Conservation (phyloP, 2,888 invertebrate species). For the Ochropleura leucogaster region DNA sequence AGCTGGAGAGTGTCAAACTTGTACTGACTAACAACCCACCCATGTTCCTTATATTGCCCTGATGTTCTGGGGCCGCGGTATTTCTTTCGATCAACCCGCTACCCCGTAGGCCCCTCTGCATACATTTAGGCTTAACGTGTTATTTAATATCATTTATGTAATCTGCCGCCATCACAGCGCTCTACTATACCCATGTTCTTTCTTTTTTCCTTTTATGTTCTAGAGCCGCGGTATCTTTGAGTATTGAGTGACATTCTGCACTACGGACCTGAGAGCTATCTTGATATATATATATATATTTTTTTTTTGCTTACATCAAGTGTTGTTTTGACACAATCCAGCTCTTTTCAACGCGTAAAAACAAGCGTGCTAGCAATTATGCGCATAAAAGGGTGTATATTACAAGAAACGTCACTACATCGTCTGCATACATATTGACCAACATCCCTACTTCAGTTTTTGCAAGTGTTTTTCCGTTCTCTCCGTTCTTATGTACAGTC, state of each 20-base stretch:
- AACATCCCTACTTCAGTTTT: conserved; percentile 37
- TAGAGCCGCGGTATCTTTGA: too few relatives aligned
- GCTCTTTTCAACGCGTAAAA: neutral
- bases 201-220: too few relatives aligned
- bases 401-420: conserved; percentile 21
- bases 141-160: neutral
- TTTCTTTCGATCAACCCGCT: too few relatives aligned
- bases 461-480: conserved; percentile 30
- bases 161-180: neutral
- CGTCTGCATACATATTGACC: conserved; percentile 41
- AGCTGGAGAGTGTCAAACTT: too few relatives aligned
- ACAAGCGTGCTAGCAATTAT: conserved; percentile 18
- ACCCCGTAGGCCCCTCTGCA: too few relatives aligned
- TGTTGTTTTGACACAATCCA: neutral
- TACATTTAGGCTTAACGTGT: neutral
- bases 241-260: too few relatives aligned
- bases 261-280: too few relatives aligned
- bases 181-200: neutral
- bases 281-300: too few relatives aligned
- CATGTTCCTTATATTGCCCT: too few relatives aligned
- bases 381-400: conserved; percentile 20
- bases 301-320: neutral
- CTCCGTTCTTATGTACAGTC: conserved; percentile 6
- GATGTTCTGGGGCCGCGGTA: too few relatives aligned
- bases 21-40: too few relatives aligned